Base-by-base conservation (phyloP, 2,113 vertebrate genomes). In the Gymnocephalus cernua region DNA sequence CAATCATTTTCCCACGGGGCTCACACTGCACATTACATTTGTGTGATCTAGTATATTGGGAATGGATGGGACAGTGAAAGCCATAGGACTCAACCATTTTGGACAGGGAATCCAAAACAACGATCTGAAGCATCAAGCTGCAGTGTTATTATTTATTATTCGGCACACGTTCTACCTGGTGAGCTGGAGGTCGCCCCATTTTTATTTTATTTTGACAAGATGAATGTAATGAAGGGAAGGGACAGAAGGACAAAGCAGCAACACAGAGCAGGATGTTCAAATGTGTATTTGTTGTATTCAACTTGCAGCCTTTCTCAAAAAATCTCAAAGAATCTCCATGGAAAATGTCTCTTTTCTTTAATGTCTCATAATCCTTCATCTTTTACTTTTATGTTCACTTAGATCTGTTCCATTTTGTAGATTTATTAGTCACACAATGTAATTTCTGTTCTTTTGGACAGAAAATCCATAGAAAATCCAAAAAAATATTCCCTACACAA, bases 211-310 rank as follows among this genome's bases (percentile, higher is more conserved):
- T 74, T 51, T 51, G 16, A 35, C n/a, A 50, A 53, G 44, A 23
- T 9, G 56, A 9, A 68, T 63, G 25, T 19, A 16, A 29, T 21
- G 25, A 6, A 13, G 19, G 8, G 25, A 79, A 5, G 58, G 32
- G 47, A 35, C 23, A 53, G 18, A 19, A n/a, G 23, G 19, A 70
- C 47, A 69, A 54, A 51, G 61, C 21, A 65, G 53, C 44, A 74
- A 61, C 47, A 62, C 45, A 54, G 64, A 56, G 12, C 51, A 48
- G 25, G 14, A 70, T 54, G 65, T 70, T 25, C 16, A 70, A 45
- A 18, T 54, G 7, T 82, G 41, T 64, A 70, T 69, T 75, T 44
- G 35, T 56, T 82, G 71, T 64, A 68, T 68, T 74, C 21, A 47
- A 35, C 35, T 45, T 45, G 12, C 29, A 45, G 16, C 2, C 5